Evolutionary conservation across 2,888 invertebrate genomes (phyloP).

Genomic region (Nematopogon swammerdamellus): DNA sequence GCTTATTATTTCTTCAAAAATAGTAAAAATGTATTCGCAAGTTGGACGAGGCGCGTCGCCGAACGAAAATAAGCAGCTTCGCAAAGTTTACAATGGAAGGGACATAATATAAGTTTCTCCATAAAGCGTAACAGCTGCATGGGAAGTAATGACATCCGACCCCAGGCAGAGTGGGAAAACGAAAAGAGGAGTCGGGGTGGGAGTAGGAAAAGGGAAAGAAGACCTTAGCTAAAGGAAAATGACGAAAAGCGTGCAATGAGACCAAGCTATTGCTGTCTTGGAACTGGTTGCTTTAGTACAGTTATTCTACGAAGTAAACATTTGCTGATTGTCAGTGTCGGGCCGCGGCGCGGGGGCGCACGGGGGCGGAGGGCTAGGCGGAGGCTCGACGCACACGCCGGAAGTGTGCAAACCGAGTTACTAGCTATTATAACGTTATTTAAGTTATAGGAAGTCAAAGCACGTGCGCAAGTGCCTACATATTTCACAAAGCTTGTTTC

Average conservation of each 20-base stretch:
- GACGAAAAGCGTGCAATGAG: too few relatives aligned
- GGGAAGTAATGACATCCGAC: constrained; percentile 34
- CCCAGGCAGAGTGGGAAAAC: constrained; percentile 29
- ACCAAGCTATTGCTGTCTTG: background rate
- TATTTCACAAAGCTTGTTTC: too few relatives aligned
- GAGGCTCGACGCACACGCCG: background rate
- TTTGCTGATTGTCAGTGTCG: background rate
- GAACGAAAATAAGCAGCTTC: constrained; percentile 17
- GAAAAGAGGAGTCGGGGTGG: constrained; percentile 24
- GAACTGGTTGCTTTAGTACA: background rate
- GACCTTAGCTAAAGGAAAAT: too few relatives aligned
- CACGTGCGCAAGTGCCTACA: too few relatives aligned
- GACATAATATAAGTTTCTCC: constrained; percentile 42
- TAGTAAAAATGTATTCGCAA: background rate
- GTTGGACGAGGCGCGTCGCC: background rate
- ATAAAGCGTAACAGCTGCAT: constrained; percentile 49
- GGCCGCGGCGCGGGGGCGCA: too few relatives aligned
- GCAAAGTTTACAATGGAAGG: constrained; percentile 32
- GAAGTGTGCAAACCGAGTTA: too few relatives aligned
- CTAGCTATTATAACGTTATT: too few relatives aligned
- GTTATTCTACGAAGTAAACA: background rate
- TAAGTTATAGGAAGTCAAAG: too few relatives aligned
- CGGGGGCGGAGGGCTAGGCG: too few relatives aligned
- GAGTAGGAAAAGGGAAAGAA: constrained; percentile 9
- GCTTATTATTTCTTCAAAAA: background rate